phyloP scores from a whole-genome alignment of 2,113 vertebrate species.

The Spea multiplicata region DNA sequence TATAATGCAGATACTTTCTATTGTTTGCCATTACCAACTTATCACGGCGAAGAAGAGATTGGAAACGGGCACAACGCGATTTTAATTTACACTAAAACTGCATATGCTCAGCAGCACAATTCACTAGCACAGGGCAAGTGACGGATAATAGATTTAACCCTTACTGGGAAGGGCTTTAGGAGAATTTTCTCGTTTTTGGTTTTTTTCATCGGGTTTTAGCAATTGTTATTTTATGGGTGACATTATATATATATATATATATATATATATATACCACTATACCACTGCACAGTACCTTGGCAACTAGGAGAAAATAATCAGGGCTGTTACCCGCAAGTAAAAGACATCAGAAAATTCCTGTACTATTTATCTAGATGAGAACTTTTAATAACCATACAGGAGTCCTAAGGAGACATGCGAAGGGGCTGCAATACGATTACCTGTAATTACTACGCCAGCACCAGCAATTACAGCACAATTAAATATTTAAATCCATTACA shows the following conservation, averaged over 20 bases:
- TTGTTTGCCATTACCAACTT: too few species aligned
- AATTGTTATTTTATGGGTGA: background rate
- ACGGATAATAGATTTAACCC: background rate
- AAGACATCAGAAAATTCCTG: background rate
- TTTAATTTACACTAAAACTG: background rate
- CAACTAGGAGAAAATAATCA: background rate
- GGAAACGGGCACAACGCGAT: too few species aligned
- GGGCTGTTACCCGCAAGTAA: background rate
- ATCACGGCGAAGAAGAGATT: too few species aligned
- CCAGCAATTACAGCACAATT: conserved; percentile 22
- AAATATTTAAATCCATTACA: conserved; percentile 2
- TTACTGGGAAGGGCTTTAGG: background rate
- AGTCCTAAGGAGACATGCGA: background rate
- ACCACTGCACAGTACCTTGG: background rate
- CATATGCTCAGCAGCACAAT: background rate
- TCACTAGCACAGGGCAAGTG: background rate
- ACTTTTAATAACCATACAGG: conserved; percentile 27
- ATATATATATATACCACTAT: background rate
- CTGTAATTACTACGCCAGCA: conserved; percentile 29
- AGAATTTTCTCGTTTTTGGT: background rate
- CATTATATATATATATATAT: background rate
- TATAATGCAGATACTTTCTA: too few species aligned
- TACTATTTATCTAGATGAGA: background rate
- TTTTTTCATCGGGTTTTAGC: background rate
- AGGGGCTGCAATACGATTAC: conserved; percentile 12